phyloP scores from a whole-genome alignment of 2,113 vertebrate species.

The Marmota monax region DNA sequence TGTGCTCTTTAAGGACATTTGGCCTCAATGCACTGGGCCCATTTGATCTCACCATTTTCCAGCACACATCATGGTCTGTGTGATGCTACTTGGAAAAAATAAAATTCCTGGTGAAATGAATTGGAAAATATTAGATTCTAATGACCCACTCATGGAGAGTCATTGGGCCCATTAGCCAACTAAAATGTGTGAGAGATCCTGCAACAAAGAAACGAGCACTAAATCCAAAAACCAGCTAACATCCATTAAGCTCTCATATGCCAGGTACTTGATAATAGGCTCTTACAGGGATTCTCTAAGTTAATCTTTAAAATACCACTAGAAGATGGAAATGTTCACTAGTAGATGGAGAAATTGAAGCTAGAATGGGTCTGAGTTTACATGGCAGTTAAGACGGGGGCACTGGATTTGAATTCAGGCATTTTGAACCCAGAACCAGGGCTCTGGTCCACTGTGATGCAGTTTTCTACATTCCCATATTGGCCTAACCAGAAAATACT shows the following conservation, averaged over 20 bases:
- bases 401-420: background rate
- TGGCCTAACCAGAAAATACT: background rate
- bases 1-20: background rate
- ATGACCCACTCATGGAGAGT: background rate
- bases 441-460: background rate
- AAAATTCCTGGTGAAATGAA: background rate
- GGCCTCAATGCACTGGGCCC: background rate
- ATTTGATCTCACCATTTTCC: background rate
- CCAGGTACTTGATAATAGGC: background rate
- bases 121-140: constrained; percentile 43
- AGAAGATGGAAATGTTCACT: background rate
- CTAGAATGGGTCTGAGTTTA: background rate
- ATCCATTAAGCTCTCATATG: background rate
- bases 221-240: background rate
- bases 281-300: background rate
- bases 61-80: background rate
- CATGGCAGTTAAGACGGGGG: no score
- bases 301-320: background rate
- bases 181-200: background rate
- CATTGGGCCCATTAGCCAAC: background rate
- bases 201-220: background rate
- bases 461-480: background rate
- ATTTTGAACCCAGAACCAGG: background rate
- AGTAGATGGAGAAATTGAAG: background rate
- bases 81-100: background rate